Evolutionary conservation across 1,140 invertebrate species (phyloP).

Genomic region (Pantala flavescens): DNA sequence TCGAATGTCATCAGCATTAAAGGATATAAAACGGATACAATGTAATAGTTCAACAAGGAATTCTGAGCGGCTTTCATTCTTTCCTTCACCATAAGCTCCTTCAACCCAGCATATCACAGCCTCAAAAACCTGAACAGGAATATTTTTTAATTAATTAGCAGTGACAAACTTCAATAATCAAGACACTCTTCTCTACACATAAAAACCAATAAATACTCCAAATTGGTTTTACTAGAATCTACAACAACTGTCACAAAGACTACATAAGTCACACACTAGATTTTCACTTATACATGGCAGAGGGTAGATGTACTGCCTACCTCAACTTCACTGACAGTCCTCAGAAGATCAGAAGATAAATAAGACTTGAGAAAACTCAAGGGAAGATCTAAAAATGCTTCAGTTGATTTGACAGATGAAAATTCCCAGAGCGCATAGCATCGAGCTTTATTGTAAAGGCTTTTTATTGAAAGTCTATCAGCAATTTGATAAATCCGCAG

Average conservation of each 20-base stretch:
- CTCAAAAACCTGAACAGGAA: constrained; percentile 30
- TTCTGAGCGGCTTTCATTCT: constrained; percentile 21
- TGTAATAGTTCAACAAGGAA: neutral
- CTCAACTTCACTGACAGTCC: neutral
- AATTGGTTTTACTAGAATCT: too few relatives aligned
- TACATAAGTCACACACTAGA: too few relatives aligned
- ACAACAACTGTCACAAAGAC: too few relatives aligned
- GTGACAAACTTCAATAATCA: too few relatives aligned
- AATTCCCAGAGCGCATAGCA: constrained; percentile 27
- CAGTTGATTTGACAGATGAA: constrained; percentile 28
- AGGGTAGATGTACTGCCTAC: too few relatives aligned
- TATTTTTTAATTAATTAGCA: too few relatives aligned
- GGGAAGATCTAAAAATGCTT: constrained; percentile 34
- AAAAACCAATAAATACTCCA: too few relatives aligned
- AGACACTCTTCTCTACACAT: too few relatives aligned
- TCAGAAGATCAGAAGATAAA: constrained; percentile 12
- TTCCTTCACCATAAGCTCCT: constrained; percentile 31
- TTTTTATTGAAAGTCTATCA: constrained; percentile 27
- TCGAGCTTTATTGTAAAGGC: constrained; percentile 21
- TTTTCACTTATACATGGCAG: too few relatives aligned
- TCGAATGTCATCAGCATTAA: constrained; percentile 23
- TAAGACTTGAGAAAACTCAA: constrained; percentile 23
- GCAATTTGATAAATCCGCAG: constrained; percentile 36
- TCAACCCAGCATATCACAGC: constrained; percentile 35
- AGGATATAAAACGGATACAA: constrained; percentile 26